Base-by-base conservation (phyloP, 2,797 vertebrate species). In the Triplophysa bombifrons region DNA sequence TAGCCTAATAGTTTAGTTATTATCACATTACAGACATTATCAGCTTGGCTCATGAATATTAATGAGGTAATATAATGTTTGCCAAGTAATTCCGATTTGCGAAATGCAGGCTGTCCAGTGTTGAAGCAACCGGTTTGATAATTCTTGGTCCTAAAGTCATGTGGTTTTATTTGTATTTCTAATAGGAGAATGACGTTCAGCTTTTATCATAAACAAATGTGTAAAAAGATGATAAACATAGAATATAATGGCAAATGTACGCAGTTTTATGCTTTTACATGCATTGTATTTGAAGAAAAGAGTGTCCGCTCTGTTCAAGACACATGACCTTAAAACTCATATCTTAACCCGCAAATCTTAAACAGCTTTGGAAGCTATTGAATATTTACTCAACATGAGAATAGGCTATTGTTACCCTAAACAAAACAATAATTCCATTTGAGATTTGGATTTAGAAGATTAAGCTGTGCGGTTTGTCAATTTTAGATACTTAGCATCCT, bases 21-120 rank as follows among this genome's bases (percentile, higher is more conserved):
- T 38, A 61, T 61, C 58, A 16, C 25, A 61, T 61, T 30, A 61
- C 58, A 61, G 25, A 61, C 58, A 12, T 61, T 61, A 61, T 61
- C 25, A 27, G 25, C 25, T 16, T 30, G 25, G 4, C 20, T 16
- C 58, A 61, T 61, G 13, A 61, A 30, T 61, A 61, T 30, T 61
- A 30, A 61, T 61, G 8, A 30, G 25, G 58, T 14, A 14, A 30
- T 61, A 8, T 16, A 30, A 30, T 16, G 13, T 61, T 61, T 1
- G 20, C 58, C 14, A 30, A 61, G 14, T 61, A 61, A 25, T 61
- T 61, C 14, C 8, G 14, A 30, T 61, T 61, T 30, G 14, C 25
- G 6, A 30, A 61, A 61, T 6, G 58, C 25, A 55, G n/a, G 53
- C 53, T 55, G 53, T 55, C 8, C 51, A 53, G 14, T 53, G 51